Conservation (phyloP, 2,888 invertebrate genomes). For the Temnothorax ravouxi region DNA sequence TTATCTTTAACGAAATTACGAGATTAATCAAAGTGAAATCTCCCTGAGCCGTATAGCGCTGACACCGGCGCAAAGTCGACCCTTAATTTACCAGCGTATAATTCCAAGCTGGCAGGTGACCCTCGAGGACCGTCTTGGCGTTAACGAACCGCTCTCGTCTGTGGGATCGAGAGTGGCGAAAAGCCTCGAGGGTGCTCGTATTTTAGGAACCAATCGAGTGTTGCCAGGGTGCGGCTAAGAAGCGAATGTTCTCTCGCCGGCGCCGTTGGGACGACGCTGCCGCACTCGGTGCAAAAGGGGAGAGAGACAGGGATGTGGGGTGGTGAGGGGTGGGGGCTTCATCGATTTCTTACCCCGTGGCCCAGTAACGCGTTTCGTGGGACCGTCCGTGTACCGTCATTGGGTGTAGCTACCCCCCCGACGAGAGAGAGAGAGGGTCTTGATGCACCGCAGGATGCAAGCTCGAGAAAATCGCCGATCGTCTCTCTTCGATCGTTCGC, state of each 20-base stretch:
- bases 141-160: slow-evolving; percentile 42
- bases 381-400: slow-evolving; percentile 65
- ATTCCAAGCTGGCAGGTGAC: slow-evolving; percentile 27
- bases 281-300: slow-evolving; percentile 57
- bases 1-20: slow-evolving; percentile 12
- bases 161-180: slow-evolving; percentile 35
- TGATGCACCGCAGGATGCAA: slow-evolving; percentile 39
- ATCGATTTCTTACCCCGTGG: slow-evolving; percentile 85
- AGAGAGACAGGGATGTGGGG: slow-evolving; percentile 53
- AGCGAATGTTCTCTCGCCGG: slow-evolving; percentile 73
- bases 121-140: slow-evolving; percentile 28
- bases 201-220: slow-evolving; percentile 74
- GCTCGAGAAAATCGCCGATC: slow-evolving; percentile 36
- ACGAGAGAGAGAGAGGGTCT: not conserved
- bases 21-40: slow-evolving; percentile 35
- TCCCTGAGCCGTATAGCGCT: not conserved
- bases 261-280: slow-evolving; percentile 69
- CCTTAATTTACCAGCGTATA: slow-evolving; percentile 30
- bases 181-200: slow-evolving; percentile 60
- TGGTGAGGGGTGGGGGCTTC: slow-evolving; percentile 79
- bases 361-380: slow-evolving; percentile 83
- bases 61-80: not conserved
- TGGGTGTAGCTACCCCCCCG: slow-evolving; percentile 74
- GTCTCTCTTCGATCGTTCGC: slow-evolving; percentile 19
- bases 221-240: slow-evolving; percentile 80